These are phyloP conservation scores for Phalloptychus januarius DNA, from an alignment of 2,797 vertebrate genomes.

Conservation along the genomic window DNA sequence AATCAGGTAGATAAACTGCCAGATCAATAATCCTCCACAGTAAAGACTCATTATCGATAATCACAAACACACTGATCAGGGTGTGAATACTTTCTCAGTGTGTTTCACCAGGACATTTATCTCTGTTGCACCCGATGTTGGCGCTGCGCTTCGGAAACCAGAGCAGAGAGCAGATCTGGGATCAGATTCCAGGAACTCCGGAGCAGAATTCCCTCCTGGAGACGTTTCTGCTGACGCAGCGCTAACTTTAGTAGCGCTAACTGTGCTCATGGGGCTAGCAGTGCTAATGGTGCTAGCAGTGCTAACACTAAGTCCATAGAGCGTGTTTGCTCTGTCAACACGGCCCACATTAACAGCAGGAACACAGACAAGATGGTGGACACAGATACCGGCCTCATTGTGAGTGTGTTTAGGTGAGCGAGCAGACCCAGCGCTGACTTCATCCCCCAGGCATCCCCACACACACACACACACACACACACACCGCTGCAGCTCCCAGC, in stretches of 20 bases:
- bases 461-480: conserved; percentile 20
- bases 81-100: not conserved
- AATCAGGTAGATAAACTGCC: too few species aligned
- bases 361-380: conserved; percentile 44
- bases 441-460: conserved; percentile 43
- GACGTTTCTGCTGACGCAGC: not conserved
- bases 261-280: not conserved
- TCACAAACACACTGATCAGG: not conserved
- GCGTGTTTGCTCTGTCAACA: conserved; percentile 38
- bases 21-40: not conserved
- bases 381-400: conserved; percentile 33
- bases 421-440: conserved; percentile 51
- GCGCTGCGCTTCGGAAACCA: not conserved
- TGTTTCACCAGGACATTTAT: not conserved
- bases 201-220: not conserved
- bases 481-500: not conserved
- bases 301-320: not conserved
- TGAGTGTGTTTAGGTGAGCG: conserved; percentile 39
- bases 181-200: not conserved
- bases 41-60: not conserved
- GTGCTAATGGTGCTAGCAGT: not conserved
- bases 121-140: not conserved
- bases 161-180: not conserved
- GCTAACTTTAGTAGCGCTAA: not conserved
- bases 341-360: not conserved